Percentiles rank a stretch among this genome's conserved stretches.
Conservation (phyloP, 2,797 vertebrate genomes). For the Eospalax fontanierii region DNA sequence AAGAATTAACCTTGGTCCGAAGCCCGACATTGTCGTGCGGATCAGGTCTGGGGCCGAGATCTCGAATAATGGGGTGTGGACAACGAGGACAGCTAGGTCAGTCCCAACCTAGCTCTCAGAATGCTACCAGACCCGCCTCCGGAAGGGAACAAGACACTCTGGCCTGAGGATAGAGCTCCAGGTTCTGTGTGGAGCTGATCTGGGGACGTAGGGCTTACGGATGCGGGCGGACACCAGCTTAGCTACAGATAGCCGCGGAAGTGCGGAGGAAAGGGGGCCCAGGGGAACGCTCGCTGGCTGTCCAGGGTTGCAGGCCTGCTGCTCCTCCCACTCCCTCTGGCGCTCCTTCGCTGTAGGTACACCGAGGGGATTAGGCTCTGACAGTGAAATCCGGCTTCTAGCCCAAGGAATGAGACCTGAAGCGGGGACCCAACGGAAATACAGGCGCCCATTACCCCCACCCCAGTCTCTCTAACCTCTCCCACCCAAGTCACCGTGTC, state of each 20-base stretch:
- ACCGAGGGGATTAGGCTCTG: slow-evolving; percentile 68
- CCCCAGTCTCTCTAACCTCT: not conserved
- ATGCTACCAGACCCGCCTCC: not conserved
- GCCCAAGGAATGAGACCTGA: slow-evolving; percentile 61
- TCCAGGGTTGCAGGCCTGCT: not conserved
- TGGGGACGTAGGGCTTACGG: not conserved
- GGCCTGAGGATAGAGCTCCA: not conserved
- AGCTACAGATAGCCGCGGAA: slow-evolving; percentile 1
- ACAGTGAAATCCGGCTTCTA: slow-evolving; percentile 71
- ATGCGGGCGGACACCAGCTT: not conserved
- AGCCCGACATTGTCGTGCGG: not conserved
- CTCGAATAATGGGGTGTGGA: not conserved
- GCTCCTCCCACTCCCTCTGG: not conserved
- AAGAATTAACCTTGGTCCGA: not conserved
- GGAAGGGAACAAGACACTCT: not conserved
- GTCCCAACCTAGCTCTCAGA: not conserved
- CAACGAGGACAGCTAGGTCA: not conserved
- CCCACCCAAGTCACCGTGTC: not conserved
- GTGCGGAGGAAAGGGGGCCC: not conserved
- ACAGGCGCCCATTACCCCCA: not conserved
- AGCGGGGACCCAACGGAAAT: slow-evolving; percentile 28
- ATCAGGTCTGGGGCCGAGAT: not conserved
- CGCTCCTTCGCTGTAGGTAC: slow-evolving; percentile 68
- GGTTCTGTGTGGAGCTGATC: not conserved
- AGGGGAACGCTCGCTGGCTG: not conserved